A percentile compares a stretch with the other conserved stretches of the same genome.
Evolutionary conservation across 2,797 vertebrate genomes (phyloP).

Genomic region (Monodelphis domestica): DNA sequence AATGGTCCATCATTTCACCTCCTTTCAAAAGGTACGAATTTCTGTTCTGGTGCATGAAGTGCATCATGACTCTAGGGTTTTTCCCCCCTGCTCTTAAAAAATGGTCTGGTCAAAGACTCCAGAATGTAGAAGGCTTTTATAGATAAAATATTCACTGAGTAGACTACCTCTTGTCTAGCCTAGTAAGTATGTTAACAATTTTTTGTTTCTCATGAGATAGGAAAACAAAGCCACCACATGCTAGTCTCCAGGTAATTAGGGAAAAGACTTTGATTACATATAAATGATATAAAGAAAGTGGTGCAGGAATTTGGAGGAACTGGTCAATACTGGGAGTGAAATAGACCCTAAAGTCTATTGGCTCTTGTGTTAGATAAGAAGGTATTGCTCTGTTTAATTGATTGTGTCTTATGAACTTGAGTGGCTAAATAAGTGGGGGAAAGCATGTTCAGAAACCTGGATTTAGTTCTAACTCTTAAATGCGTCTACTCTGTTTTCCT

Average conservation of each 20-base stretch:
- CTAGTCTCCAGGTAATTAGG: conserved; percentile 30
- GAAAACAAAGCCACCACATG: conserved; percentile 40
- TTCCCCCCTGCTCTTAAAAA: conserved; percentile 54
- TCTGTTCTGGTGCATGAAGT: conserved; percentile 72
- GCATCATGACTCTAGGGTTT: conserved; percentile 68
- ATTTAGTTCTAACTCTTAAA: neutral
- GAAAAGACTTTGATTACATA: neutral
- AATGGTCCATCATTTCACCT: conserved; percentile 43
- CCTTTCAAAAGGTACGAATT: conserved; percentile 63
- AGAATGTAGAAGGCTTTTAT: conserved; percentile 53
- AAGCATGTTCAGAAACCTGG: neutral
- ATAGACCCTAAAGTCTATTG: neutral
- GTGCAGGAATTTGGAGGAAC: neutral
- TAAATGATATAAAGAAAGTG: neutral
- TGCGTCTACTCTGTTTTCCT: neutral
- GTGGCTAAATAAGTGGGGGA: neutral
- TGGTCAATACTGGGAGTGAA: neutral
- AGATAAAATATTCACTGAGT: conserved; percentile 4
- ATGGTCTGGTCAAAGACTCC: conserved; percentile 58
- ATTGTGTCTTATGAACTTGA: neutral
- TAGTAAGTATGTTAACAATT: conserved; percentile 47
- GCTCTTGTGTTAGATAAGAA: neutral
- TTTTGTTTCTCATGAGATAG: conserved; percentile 10
- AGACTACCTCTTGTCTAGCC: conserved; percentile 31
- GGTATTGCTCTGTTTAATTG: neutral